These are phyloP conservation scores for Pseudomyrmex sp. DNA, from an alignment of 1,140 invertebrate genomes.

Conservation along the genomic window DNA sequence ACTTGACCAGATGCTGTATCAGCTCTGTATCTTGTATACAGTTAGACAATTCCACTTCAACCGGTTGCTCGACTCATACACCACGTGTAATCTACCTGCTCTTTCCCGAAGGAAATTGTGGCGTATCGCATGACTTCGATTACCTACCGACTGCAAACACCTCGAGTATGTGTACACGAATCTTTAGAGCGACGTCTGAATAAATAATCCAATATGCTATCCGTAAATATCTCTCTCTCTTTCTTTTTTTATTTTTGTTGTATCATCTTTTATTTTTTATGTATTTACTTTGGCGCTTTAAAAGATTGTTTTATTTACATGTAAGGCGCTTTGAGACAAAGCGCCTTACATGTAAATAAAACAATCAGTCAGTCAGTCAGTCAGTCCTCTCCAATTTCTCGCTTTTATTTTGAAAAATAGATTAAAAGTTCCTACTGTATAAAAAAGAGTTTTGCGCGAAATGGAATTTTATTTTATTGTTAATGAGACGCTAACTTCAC, in stretches of 20 bases:
- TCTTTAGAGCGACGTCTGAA: constrained; percentile 15
- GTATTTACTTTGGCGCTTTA: too few species aligned
- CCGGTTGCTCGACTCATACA: constrained; percentile 48
- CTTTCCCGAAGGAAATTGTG: constrained; percentile 55
- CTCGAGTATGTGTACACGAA: constrained; percentile 28
- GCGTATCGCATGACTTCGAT: constrained; percentile 54
- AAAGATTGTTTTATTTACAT: too few species aligned
- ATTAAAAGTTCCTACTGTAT: too few species aligned
- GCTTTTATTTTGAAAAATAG: background rate
- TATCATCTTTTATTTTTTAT: too few species aligned
- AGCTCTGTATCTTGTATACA: constrained; percentile 37
- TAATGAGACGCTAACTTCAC: background rate
- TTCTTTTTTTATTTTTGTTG: background rate
- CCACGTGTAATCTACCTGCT: constrained; percentile 61
- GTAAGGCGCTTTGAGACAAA: too few species aligned
- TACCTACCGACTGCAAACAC: constrained; percentile 44
- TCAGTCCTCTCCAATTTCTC: constrained; percentile 1
- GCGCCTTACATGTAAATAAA: too few species aligned
- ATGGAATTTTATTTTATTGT: too few species aligned
- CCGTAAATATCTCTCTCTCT: background rate
- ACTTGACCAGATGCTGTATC: constrained; percentile 46
- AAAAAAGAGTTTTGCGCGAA: too few species aligned
- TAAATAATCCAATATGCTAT: background rate
- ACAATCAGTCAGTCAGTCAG: background rate
- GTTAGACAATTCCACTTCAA: constrained; percentile 35